Conservation (phyloP, 2,888 invertebrate species). For the Spicauda simplicius region DNA sequence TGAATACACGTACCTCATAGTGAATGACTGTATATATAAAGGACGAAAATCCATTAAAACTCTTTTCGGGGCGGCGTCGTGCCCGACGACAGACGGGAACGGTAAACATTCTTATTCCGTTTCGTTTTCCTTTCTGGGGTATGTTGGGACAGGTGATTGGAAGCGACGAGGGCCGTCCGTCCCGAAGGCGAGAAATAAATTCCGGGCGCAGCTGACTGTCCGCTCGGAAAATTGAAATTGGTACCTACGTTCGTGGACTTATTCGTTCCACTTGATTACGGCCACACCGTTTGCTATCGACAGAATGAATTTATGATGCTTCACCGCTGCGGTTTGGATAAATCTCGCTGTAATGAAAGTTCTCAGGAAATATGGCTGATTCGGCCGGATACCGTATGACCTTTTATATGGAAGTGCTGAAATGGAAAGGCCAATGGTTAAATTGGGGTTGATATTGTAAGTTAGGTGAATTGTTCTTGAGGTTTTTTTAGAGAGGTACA, state of each 20-base stretch:
- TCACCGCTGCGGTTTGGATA: slow-evolving; percentile 39
- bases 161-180: slow-evolving; percentile 61
- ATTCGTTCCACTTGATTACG: slow-evolving; percentile 52
- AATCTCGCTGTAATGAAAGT: slow-evolving; percentile 37
- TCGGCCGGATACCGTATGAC: slow-evolving; percentile 28
- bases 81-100: slow-evolving; percentile 21
- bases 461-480: too few relatives aligned
- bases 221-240: slow-evolving; percentile 71
- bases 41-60: slow-evolving; percentile 17
- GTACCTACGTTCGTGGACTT: slow-evolving; percentile 50
- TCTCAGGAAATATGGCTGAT: slow-evolving; percentile 38
- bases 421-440: too few relatives aligned
- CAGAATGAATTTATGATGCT: slow-evolving; percentile 46
- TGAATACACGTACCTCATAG: background rate
- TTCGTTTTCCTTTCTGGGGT: slow-evolving; percentile 42
- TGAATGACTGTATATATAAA: background rate
- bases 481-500: too few relatives aligned
- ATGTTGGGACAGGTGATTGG: slow-evolving; percentile 65
- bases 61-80: slow-evolving; percentile 19
- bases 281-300: slow-evolving; percentile 44
- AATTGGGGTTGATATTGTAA: too few relatives aligned
- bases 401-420: background rate
- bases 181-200: slow-evolving; percentile 64
- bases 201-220: slow-evolving; percentile 66
- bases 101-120: slow-evolving; percentile 37